Conservation (phyloP, 2,888 invertebrate species). For the Chalcosyrphus nemorum region DNA sequence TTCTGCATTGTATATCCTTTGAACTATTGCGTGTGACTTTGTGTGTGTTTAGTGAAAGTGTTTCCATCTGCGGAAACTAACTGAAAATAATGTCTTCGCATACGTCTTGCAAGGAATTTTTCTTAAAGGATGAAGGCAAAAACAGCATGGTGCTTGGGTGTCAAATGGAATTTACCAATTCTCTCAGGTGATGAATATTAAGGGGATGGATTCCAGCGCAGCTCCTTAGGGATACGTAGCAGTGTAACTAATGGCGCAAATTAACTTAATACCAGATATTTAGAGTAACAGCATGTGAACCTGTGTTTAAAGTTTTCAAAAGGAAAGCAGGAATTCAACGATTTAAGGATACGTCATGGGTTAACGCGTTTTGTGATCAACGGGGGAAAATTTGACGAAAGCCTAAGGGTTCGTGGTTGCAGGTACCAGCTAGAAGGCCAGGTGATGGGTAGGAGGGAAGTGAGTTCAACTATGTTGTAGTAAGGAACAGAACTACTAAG, state of each 20-base stretch:
- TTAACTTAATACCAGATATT: neutral
- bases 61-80: neutral
- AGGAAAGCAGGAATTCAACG: too few species aligned
- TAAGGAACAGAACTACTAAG: too few species aligned
- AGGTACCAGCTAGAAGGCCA: too few species aligned
- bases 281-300: neutral
- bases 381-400: too few species aligned
- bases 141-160: neutral
- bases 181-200: conserved; percentile 1
- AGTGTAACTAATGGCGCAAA: neutral
- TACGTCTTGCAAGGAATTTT: neutral
- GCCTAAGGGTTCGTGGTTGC: too few species aligned
- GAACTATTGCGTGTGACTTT: neutral
- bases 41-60: neutral
- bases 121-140: too few species aligned
- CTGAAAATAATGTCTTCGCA: neutral
- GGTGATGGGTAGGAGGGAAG: too few species aligned
- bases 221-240: neutral
- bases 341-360: too few species aligned
- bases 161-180: conserved; percentile 26
- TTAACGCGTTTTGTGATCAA: too few species aligned
- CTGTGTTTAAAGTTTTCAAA: too few species aligned
- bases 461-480: too few species aligned
- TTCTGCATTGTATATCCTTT: too few species aligned
- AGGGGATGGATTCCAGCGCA: neutral